A percentile compares a stretch with the other conserved stretches of the same genome.
phyloP scores from a whole-genome alignment of 1,140 invertebrate species.

The Platorchestia sp. region DNA sequence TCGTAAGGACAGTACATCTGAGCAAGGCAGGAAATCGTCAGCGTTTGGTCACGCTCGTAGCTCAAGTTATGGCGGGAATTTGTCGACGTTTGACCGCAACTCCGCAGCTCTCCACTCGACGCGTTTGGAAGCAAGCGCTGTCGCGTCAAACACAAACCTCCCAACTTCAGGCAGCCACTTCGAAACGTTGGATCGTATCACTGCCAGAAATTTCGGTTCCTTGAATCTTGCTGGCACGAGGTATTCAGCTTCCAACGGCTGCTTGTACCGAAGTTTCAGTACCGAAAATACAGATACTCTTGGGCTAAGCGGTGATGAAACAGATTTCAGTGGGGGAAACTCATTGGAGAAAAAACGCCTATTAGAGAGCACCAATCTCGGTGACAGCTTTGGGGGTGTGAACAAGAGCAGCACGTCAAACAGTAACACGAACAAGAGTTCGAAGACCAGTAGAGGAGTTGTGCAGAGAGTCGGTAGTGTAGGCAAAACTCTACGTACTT shows the following conservation, averaged over 20 bases:
- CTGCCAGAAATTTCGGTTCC: not conserved
- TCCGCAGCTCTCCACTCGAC: not conserved
- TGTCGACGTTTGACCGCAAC: not conserved
- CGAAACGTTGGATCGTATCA: not conserved
- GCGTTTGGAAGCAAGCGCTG: not conserved
- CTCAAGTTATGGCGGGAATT: conserved; percentile 26
- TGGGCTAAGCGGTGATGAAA: not conserved
- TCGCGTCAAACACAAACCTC: not conserved
- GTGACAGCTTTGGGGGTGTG: not conserved
- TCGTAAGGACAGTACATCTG: not conserved
- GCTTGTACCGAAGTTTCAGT: conserved; percentile 18
- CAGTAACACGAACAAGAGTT: not conserved
- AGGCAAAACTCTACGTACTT: conserved; percentile 47
- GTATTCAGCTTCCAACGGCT: not conserved
- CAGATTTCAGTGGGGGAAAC: not conserved
- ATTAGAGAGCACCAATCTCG: not conserved
- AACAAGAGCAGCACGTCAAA: not conserved
- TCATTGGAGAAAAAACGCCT: not conserved
- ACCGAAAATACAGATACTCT: not conserved
- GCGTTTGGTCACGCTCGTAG: not conserved
- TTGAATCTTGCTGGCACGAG: not conserved
- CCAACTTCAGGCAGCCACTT: not conserved
- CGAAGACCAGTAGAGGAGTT: conserved; percentile 60
- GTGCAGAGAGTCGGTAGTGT: conserved; percentile 65
- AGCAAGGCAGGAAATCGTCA: conserved; percentile 45